Evolutionary conservation across 2,113 vertebrate genomes (phyloP), one percentile per base, ranked within the genome.

Genomic region (Gobiocypris rarus): DNA sequence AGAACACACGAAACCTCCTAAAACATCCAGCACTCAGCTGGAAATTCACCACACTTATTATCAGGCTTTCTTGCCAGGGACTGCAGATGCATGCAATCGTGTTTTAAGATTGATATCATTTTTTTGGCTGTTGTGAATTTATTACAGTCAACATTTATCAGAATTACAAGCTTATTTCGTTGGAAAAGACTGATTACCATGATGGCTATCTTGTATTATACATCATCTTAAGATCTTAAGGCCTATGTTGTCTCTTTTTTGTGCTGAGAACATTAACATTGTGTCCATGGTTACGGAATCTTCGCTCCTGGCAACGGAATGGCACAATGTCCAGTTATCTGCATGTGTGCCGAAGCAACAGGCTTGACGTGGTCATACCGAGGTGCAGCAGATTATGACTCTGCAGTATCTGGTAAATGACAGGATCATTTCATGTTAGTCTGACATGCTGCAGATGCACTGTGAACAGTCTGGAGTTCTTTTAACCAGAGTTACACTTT

Each of bases 11-110:
- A 70, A 84, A 92, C 88, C 85, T 83, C 83, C 75, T 43, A 41
- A 45, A 85, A 75, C 77, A 73, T 74, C 10, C 56, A 83, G 92
- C 91, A 82, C 85, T 94, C 93, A 93, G 92, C 90, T 91, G 90
- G 91, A 90, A 89, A 90, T 93, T 91, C 84, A 65, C 59, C 77
- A 85, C 84, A 24, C 76, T 45, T 28, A 48, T 50, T 65, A 45
- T 41, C 67, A 31, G 43, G 54, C 58, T 48, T 34, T 43, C 26
- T 24, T 61, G 75, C 65, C 76, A 52, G 34, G 24, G 45, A 19
- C 69, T 6, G 75, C 82, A 76, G 75, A 78, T 79, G 83, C 22
- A 9, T 6, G 43, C 31, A 50, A 22, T 73, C 65, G 5, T 73
- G 41, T 84, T 38, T 61, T 71, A 61, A 50, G 45, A 31, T 61